Evolutionary conservation across 2,888 invertebrate genomes (phyloP), one percentile per base, ranked within the genome.

Genomic region (Ramazzottius varieornatus): DNA sequence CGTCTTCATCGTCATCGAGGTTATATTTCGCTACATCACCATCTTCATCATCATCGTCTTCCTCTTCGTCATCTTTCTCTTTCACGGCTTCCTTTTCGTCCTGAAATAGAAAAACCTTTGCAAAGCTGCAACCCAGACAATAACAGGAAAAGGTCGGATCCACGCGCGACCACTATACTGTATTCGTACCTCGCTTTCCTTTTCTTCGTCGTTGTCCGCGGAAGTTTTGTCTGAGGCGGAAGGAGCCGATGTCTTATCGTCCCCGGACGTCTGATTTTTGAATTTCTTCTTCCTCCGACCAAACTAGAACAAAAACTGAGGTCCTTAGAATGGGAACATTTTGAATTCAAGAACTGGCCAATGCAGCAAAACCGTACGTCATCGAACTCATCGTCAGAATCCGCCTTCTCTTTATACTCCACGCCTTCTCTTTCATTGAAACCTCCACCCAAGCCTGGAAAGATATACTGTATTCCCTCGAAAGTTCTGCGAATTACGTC

Each of bases 331-430:
- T 54, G n/a, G n/a, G n/a, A n/a, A n/a, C n/a, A n/a, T n/a, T n/a
- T n/a, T n/a, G n/a, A n/a, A n/a, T n/a, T n/a, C n/a, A n/a, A n/a
- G n/a, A 29, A 54, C 24, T 24, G 29, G 29, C 8, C 54, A 54
- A 29, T 54, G 4, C 8, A 64, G 46, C 20, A 32, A 66, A 13
- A 32, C 16, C 64, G 67, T 63, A 77, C 77, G 72, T 79, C 78
- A 73, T 80, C 80, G 72, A 75, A 79, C 70, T 78, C 78, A 67
- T 73, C 75, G 68, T 76, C 77, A 32, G 75, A 75, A 32, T 75
- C 75, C 2, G 73, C 73, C 2, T 72, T 65, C 32, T 72, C 70
- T 2, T 75, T 73, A 70, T 80, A 80, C 69, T 80, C 79, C 1
- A 79, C 77, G 54, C 73, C 71, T 67, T 75, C 77, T 68, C 77